phyloP scores from a whole-genome alignment of 1,140 invertebrate species.

The Ceratina australensis region DNA sequence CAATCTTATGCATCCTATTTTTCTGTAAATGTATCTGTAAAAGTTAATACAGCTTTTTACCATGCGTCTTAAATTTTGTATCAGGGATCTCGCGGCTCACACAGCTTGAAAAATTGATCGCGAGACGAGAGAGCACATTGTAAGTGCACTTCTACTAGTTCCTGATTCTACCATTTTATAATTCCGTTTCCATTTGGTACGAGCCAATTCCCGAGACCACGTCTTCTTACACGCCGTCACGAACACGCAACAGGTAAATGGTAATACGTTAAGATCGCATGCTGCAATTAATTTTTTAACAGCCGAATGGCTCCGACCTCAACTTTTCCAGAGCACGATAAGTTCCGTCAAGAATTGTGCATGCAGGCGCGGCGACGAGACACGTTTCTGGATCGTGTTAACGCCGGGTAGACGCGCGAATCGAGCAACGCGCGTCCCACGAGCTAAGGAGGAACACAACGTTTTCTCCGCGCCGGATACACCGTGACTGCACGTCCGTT shows the following conservation, averaged over 20 bases:
- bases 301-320: conserved; percentile 7
- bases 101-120: too few relatives aligned
- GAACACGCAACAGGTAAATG: conserved; percentile 68
- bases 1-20: too few relatives aligned
- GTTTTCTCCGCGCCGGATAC: not conserved
- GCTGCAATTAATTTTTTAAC: conserved; percentile 65
- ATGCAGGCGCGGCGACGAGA: not conserved
- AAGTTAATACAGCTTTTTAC: too few relatives aligned
- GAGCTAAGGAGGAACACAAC: not conserved
- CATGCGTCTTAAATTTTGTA: too few relatives aligned
- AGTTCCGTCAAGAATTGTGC: not conserved
- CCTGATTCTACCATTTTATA: too few relatives aligned
- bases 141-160: not conserved
- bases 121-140: too few relatives aligned
- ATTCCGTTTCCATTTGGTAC: not conserved
- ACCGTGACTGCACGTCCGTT: not conserved
- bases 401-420: not conserved
- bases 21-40: too few relatives aligned
- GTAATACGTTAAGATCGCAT: conserved; percentile 63
- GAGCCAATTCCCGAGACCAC: not conserved
- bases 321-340: not conserved
- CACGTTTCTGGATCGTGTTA: conserved; percentile 2
- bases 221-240: conserved; percentile 54
- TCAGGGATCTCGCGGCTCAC: too few relatives aligned
- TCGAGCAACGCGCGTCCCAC: not conserved